Base-by-base conservation (phyloP, 1,140 invertebrate species). In the Drosophila triauraria region DNA sequence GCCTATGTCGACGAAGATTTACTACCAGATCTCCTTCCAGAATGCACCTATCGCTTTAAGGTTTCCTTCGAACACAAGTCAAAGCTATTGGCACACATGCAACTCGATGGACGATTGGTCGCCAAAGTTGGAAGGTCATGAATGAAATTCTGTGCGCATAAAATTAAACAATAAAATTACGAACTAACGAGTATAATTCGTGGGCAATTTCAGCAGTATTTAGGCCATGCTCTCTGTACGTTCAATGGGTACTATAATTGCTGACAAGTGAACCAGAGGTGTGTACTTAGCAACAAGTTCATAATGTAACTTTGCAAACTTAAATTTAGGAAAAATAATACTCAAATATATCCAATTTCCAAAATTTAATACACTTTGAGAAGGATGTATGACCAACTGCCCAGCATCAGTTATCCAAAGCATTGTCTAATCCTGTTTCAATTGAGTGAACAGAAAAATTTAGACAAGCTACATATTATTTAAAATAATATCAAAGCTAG, bases 1-100 rank as follows among this genome's bases (percentile, higher is more conserved):
- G 76, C 67, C 51, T 87, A 67, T 44, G 15, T 87, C 12, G 71
- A 87, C 47, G 83, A 87, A 30, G 35, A 57, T 0, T 23, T 78
- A 8, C 43, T 78, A 10, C 75, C 75, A n/a, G 57, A 67, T 46
- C 60, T 77, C 25, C 58, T 87, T 27, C 83, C 83, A 12, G 76
- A 87, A 4, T 83, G 84, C 32, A 74, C 48, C 17, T 87, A 57
- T 44, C 67, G 62, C 13, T 43, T 87, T 6, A 77, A 59, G 12
- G 15, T 74, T n/a, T 10, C 53, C 2, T 83, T 83, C 42, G 48
- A 58, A 2, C 58, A 70, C 1, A 74, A 80, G 43, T 47, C 71
- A 3, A 87, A 74, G 8, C 48, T 12, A 10, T 15, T 88, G 12
- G 83, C 76, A 4, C 44, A 69, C 25, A 54, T 80, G 25, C 32